phyloP scores from a whole-genome alignment of 2,113 vertebrate species.

The Urocynchramus pylzowi region DNA sequence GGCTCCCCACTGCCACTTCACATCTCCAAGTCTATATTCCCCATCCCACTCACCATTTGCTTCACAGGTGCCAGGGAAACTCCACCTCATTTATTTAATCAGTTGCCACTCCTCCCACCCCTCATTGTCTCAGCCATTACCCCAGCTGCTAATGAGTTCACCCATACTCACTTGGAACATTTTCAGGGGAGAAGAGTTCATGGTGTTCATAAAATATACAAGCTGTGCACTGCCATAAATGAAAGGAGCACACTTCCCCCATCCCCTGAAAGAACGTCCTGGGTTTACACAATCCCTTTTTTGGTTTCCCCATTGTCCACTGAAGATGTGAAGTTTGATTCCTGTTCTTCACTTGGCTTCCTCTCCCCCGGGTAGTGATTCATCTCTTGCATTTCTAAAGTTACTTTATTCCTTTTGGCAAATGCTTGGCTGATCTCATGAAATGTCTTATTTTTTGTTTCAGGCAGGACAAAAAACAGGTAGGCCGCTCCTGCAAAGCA shows the following conservation, averaged over 20 bases:
- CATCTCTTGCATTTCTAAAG: conserved; percentile 62
- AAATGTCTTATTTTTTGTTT: conserved; percentile 94
- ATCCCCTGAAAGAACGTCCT: neutral
- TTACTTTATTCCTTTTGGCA: conserved; percentile 83
- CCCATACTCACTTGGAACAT: neutral
- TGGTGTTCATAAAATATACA: neutral
- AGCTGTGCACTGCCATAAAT: neutral
- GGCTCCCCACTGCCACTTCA: neutral
- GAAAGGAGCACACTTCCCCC: neutral
- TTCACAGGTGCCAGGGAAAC: neutral
- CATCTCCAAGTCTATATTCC: neutral
- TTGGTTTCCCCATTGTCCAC: neutral
- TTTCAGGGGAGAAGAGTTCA: neutral
- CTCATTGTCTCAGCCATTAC: neutral
- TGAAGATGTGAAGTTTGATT: neutral
- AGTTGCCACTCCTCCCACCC: rapidly evolving
- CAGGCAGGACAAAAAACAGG: conserved; percentile 85
- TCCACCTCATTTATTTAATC: neutral
- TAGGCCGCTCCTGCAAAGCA: conserved; percentile 79
- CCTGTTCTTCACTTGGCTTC: neutral
- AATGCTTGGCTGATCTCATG: conserved; percentile 89
- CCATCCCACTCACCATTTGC: neutral
- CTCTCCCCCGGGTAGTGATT: conserved; percentile 9
- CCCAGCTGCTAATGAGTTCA: neutral
- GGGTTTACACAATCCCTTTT: conserved; percentile 11